Evolutionary conservation across 2,113 vertebrate species (phyloP), one percentile per base, ranked within the genome.

Genomic region (Sinocyclocheilus anshuiensis): DNA sequence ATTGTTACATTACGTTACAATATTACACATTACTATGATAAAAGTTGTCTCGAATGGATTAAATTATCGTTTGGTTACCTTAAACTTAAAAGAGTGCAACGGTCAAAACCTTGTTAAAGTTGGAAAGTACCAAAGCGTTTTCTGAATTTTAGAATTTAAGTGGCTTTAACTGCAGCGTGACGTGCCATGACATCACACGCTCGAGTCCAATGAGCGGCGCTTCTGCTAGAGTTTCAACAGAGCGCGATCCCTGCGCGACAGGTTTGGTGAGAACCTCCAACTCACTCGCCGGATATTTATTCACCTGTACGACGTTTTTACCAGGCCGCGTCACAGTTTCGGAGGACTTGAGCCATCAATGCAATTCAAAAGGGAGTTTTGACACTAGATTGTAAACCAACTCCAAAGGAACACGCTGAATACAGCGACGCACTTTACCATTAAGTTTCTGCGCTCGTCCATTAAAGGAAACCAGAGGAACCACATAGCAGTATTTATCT

Each of bases 151-250:
- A 50, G 61, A 82, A 36, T 69, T 67, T n/a, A 50, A 42, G 63
- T 36, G 65, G 9, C n/a, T 75, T 83, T 36, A 16, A 83, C n/a
- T 22, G 4, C 0, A 3, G 20, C 50, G 33, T 84, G 69, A 83
- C 67, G 81, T 24, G 0, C 20, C 22, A 26, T 84, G 82, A 84
- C 69, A 26, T 84, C 82, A 84, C 82, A 6, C 1, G 20, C 13
- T 29, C 33, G 1, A 15, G 63, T 82, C 63, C 63, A 82, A 84
- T 42, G 22, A 75, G 50, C 82, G 53, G 18, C 26, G 45, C 48
- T 2, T 36, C 6, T n/a, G 67, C 50, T 10, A 6, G 81, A 83
- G 67, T 84, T 84, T 84, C 69, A 71, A 50, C 81, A 75, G 61
- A 69, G 29, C 10, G 1, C 12, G 67, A 59, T 59, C 13, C 29